Conservation (phyloP, 2,113 vertebrate species). For the Heterotilapia buettikoferi region DNA sequence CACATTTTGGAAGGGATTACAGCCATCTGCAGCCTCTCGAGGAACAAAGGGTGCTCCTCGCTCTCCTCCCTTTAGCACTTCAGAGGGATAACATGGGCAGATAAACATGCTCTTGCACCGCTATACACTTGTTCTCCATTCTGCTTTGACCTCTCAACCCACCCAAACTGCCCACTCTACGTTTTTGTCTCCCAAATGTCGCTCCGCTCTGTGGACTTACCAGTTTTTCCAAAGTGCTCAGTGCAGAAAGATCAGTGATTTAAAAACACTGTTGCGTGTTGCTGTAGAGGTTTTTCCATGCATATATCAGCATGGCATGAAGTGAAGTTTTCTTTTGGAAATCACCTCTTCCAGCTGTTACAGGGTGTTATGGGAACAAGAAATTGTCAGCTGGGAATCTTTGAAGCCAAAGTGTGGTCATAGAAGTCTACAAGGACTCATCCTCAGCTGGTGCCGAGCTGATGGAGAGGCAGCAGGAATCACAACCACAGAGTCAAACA, state of each 20-base stretch:
- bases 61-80: conserved; percentile 57
- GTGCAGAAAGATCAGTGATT: background rate
- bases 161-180: conserved; percentile 40
- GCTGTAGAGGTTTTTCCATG: background rate
- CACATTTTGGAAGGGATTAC: conserved; percentile 74
- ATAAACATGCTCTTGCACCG: conserved; percentile 51
- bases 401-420: conserved; percentile 27
- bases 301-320: background rate
- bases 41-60: conserved; percentile 69
- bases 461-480: conserved; percentile 21
- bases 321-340: background rate
- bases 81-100: conserved; percentile 64
- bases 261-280: background rate
- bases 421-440: background rate
- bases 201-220: background rate
- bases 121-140: conserved; percentile 38
- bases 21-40: conserved; percentile 78
- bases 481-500: conserved; percentile 23
- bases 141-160: conserved; percentile 51
- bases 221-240: background rate
- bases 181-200: background rate
- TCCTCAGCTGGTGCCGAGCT: conserved; percentile 44
- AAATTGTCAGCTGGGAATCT: conserved; percentile 52
- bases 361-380: conserved; percentile 35
- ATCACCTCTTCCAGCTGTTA: conserved; percentile 45